phyloP scores from a whole-genome alignment of 1,140 invertebrate species.

The Onthophagus taurus region DNA sequence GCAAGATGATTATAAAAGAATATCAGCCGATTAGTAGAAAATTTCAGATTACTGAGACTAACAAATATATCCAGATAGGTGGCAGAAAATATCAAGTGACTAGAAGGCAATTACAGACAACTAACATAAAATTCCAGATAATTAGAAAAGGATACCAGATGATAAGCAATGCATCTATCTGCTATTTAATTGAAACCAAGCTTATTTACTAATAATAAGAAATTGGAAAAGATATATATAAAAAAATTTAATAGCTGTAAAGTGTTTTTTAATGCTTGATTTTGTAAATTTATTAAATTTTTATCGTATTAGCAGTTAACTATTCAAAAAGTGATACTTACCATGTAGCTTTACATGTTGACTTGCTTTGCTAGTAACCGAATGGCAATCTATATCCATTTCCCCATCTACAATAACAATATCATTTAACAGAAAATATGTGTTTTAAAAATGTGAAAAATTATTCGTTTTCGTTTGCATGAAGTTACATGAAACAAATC shows the following conservation, averaged over 20 bases:
- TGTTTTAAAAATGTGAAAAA: neutral
- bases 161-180: neutral
- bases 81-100: too few relatives aligned
- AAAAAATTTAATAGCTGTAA: too few relatives aligned
- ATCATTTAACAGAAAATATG: neutral
- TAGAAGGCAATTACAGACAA: too few relatives aligned
- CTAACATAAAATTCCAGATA: too few relatives aligned
- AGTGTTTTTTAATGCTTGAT: neutral
- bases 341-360: slow-evolving; percentile 10
- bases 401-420: slow-evolving; percentile 4
- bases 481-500: neutral
- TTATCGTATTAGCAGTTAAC: neutral
- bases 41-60: too few relatives aligned
- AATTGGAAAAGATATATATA: neutral
- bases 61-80: too few relatives aligned
- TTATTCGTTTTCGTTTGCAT: neutral
- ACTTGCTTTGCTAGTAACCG: neutral
- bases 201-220: neutral
- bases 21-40: too few relatives aligned
- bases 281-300: neutral
- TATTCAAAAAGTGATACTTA: neutral
- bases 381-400: slow-evolving; percentile 3
- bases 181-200: neutral
- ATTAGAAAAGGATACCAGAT: too few relatives aligned
- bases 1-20: too few relatives aligned